Percentiles rank a stretch among this genome's conserved stretches.
These are phyloP conservation scores for Recurvirostra avosetta DNA, from an alignment of 2,113 vertebrate species.

Conservation along the genomic window DNA sequence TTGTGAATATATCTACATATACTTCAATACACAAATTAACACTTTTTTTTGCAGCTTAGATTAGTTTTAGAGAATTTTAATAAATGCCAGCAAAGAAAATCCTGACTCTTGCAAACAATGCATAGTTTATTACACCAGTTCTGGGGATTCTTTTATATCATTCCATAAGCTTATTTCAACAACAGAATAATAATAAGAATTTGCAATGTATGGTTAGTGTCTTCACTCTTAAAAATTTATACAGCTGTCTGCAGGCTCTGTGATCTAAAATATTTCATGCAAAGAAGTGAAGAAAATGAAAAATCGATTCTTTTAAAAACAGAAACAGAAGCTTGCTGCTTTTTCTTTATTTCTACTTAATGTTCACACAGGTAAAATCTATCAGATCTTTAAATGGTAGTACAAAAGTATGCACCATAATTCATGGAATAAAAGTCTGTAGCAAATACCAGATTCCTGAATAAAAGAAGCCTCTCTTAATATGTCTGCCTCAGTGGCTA, in stretches of 20 bases:
- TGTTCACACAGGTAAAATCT: neutral
- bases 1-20: neutral
- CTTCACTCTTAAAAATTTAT: slow-evolving; percentile 22
- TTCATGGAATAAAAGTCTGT: neutral
- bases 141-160: neutral
- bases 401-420: neutral
- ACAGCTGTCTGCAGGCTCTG: slow-evolving; percentile 30
- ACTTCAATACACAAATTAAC: neutral
- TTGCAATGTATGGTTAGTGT: neutral
- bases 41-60: neutral
- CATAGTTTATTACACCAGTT: neutral
- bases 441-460: neutral
- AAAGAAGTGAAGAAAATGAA: slow-evolving; percentile 17
- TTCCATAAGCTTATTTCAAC: neutral
- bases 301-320: neutral
- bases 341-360: neutral
- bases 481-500: neutral
- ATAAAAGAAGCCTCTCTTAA: neutral
- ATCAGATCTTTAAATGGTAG: neutral
- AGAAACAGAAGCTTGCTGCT: neutral
- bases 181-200: neutral
- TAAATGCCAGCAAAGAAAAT: neutral
- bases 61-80: neutral
- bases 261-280: slow-evolving; percentile 22
- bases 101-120: neutral